These are phyloP conservation scores for Dermolepida albohirtum DNA, from an alignment of 2,888 invertebrate genomes.

Conservation along the genomic window DNA sequence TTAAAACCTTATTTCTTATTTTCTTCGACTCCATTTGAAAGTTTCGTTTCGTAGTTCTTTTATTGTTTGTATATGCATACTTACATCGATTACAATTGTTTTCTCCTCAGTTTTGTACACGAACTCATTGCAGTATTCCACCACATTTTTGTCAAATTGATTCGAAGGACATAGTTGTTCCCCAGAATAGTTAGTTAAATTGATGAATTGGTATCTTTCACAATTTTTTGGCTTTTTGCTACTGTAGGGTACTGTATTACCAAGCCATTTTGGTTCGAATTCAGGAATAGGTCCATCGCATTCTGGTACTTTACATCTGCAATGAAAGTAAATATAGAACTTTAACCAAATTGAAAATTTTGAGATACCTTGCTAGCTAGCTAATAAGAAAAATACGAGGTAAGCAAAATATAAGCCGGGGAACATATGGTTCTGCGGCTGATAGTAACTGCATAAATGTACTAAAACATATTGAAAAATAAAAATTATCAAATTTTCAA, in stretches of 20 bases:
- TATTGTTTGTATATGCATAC: slow-evolving; percentile 40
- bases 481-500: too few species aligned
- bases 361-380: too few species aligned
- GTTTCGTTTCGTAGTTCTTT: too few species aligned
- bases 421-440: too few species aligned
- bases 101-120: slow-evolving; percentile 57
- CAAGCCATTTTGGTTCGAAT: slow-evolving; percentile 58
- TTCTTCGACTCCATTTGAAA: too few species aligned
- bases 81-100: slow-evolving; percentile 61
- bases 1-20: too few species aligned
- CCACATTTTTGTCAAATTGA: slow-evolving; percentile 50
- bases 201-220: slow-evolving; percentile 40
- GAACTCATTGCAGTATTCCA: slow-evolving; percentile 54
- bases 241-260: slow-evolving; percentile 60
- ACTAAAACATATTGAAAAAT: too few species aligned
- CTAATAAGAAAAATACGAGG: too few species aligned
- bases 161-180: slow-evolving; percentile 35
- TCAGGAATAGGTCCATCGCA: slow-evolving; percentile 56
- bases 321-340: slow-evolving; percentile 40
- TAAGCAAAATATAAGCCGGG: too few species aligned
- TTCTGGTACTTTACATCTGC: slow-evolving; percentile 61
- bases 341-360: not conserved
- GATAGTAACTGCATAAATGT: too few species aligned
- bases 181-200: slow-evolving; percentile 4
- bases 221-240: slow-evolving; percentile 48